phyloP scores from a whole-genome alignment of 2,113 vertebrate species.

The Larimichthys crocea region DNA sequence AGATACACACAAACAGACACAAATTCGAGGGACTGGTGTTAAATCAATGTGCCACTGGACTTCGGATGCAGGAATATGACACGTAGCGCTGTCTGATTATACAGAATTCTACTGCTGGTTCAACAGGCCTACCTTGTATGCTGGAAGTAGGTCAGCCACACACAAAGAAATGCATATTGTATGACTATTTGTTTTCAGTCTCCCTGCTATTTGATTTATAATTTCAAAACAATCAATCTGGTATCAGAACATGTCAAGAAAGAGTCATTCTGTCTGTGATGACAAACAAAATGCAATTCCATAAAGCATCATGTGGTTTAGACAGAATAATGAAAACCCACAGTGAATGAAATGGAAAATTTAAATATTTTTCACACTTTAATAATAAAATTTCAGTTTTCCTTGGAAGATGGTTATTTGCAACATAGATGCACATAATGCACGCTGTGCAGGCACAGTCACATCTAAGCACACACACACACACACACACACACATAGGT shows the following conservation, averaged over 20 bases:
- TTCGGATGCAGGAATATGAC: constrained; percentile 46
- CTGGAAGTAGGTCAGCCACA: constrained; percentile 42
- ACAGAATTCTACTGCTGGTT: neutral
- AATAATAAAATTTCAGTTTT: neutral
- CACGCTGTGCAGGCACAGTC: neutral
- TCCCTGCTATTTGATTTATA: neutral
- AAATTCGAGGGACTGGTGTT: constrained; percentile 11
- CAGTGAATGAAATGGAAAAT: neutral
- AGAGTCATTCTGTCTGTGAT: neutral
- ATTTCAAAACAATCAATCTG: neutral
- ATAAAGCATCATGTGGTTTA: neutral
- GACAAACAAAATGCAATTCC: neutral
- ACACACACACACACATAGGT: neutral
- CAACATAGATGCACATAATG: neutral
- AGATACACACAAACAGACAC: constrained; percentile 14
- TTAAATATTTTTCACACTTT: neutral
- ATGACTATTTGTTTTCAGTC: constrained; percentile 29
- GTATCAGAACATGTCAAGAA: neutral
- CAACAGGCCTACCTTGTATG: neutral
- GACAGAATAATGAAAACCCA: neutral
- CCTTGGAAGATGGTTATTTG: neutral
- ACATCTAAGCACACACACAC: neutral
- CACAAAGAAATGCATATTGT: constrained; percentile 11
- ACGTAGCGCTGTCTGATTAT: constrained; percentile 10
- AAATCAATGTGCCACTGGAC: constrained; percentile 51